Conservation (phyloP, 2,113 vertebrate species). For the Naja naja region DNA sequence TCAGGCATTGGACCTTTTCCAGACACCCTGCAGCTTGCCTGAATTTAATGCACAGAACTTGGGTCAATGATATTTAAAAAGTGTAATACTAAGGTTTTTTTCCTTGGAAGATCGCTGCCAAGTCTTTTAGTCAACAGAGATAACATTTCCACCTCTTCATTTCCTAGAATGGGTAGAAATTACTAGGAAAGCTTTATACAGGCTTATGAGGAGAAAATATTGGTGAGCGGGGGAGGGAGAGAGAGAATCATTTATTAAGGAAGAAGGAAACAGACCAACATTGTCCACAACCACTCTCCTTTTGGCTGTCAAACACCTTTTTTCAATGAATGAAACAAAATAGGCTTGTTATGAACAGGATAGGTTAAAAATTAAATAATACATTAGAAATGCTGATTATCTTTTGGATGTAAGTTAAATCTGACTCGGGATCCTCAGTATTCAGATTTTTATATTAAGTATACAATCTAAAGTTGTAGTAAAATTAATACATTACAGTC, state of each 20-base stretch:
- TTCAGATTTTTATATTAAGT: not conserved
- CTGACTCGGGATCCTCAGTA: not conserved
- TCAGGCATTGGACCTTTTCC: not conserved
- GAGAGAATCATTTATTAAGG: not conserved
- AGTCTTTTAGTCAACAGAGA: not conserved
- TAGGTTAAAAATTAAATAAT: not conserved
- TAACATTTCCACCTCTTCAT: not conserved
- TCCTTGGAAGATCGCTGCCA: not conserved
- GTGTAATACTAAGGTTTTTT: not conserved
- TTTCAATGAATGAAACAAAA: not conserved
- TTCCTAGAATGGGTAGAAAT: not conserved
- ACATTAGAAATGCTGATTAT: not conserved
- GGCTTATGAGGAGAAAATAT: not conserved
- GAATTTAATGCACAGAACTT: not conserved
- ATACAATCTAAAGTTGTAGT: not conserved
- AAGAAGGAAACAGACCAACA: not conserved
- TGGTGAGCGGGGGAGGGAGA: not conserved
- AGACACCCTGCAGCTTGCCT: not conserved
- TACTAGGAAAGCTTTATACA: not conserved
- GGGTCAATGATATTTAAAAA: slow-evolving; percentile 2
- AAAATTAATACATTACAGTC: not conserved
- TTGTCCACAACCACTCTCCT: not conserved
- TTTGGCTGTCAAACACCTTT: not conserved
- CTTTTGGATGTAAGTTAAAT: not conserved
- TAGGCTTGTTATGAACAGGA: not conserved